Conservation (phyloP, 2,113 vertebrate genomes). For the Sisor rabdophorus region DNA sequence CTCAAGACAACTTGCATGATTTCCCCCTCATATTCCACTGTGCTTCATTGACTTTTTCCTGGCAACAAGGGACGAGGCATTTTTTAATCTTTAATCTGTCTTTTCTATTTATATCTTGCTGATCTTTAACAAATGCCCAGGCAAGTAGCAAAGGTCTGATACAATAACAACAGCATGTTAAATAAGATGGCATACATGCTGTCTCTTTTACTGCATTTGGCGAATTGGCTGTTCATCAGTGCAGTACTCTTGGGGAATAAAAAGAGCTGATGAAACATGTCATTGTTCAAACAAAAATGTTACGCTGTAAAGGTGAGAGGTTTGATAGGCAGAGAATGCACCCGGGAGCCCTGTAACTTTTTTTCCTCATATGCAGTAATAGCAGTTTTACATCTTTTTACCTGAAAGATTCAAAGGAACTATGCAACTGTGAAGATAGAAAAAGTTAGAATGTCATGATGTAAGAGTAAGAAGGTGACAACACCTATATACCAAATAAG, state of each 20-base stretch:
- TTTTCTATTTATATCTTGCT: conserved; percentile 39
- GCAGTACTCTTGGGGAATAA: conserved; percentile 13
- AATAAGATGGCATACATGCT: conserved; percentile 43
- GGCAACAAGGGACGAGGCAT: conserved; percentile 26
- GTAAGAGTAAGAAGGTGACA: conserved; percentile 12
- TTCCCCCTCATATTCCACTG: conserved; percentile 38
- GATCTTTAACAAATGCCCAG: conserved; percentile 45
- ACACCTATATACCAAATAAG: neutral
- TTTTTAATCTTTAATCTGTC: conserved; percentile 39
- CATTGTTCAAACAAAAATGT: conserved; percentile 28
- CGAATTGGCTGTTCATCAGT: conserved; percentile 7
- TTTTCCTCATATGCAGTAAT: conserved; percentile 15
- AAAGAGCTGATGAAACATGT: conserved; percentile 31
- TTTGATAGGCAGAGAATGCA: conserved; percentile 14
- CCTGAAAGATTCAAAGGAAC: conserved; percentile 7
- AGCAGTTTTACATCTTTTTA: conserved; percentile 11
- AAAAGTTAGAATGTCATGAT: conserved; percentile 1
- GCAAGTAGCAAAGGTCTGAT: conserved; percentile 36
- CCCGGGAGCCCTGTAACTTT: conserved; percentile 19
- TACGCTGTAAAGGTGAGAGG: conserved; percentile 21
- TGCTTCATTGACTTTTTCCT: conserved; percentile 49
- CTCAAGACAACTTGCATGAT: conserved; percentile 43
- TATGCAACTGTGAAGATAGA: neutral
- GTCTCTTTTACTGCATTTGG: conserved; percentile 32
- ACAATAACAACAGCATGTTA: conserved; percentile 48